Evolutionary conservation across 2,888 invertebrate species (phyloP), one percentile per base, ranked within the genome.

Genomic region (Calliopum simillimum): DNA sequence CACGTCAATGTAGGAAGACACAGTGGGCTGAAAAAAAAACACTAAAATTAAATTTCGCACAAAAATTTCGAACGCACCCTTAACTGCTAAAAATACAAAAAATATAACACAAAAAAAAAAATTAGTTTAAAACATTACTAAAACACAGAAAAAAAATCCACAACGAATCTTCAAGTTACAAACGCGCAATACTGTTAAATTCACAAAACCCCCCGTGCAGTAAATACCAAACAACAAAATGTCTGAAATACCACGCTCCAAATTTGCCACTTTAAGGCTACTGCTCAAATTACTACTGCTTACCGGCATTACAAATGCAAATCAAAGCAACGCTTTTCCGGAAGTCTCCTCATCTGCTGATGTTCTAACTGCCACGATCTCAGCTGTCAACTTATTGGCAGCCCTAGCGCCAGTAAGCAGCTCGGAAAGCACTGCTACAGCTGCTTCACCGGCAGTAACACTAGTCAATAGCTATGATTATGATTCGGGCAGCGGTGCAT

Each of bases 201-300:
- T 33, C 23, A 11, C 33, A 59, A n/a, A 8, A 33, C 8, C 8
- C 33, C 8, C 8, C 33, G 8, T 6, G 1, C 33, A 33, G 1
- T 21, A 71, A 44, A 49, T 51, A 53, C 16, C 47, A 62, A 12
- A 41, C 53, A 23, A 59, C 44, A 76, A 75, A 69, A 76, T 77
- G 75, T 61, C 62, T 12, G 19, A 51, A 64, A 77, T 70, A 19
- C 5, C 79, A 76, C 79, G 77, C 76, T 75, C 78, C 70, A 73
- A 73, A 56, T 69, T 67, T 63, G 71, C 74, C 14, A 77, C 67
- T 23, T 21, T 80, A 71, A 76, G 82, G 67, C 73, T 79, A 23
- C 51, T 82, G 70, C 73, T 81, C 73, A 81, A 82, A 68, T 49
- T 81, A 58, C 19, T 82, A 72, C 78, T 83, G 14, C 61, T 79